phyloP scores from a whole-genome alignment of 2,797 vertebrate genomes.

The Rhinoraja longicauda region DNA sequence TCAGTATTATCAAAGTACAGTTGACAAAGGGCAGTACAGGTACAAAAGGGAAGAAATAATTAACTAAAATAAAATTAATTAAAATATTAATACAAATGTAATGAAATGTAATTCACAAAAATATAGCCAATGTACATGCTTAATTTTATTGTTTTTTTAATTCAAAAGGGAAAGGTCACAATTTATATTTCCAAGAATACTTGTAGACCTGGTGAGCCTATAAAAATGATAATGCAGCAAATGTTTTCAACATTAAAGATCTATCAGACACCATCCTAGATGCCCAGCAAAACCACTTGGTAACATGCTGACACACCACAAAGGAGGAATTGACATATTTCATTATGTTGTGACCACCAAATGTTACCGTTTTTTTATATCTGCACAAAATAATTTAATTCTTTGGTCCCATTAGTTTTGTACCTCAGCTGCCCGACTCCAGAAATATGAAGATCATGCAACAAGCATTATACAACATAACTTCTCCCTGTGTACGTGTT shows the following conservation, averaged over 20 bases:
- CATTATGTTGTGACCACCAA: background rate
- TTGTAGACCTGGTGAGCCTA: background rate
- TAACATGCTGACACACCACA: constrained; percentile 55
- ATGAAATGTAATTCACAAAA: background rate
- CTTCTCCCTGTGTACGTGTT: background rate
- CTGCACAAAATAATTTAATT: background rate
- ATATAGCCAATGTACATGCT: background rate
- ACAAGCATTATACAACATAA: background rate
- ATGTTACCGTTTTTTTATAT: background rate
- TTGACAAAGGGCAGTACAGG: background rate
- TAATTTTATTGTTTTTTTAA: background rate
- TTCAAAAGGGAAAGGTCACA: background rate
- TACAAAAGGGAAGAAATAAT: background rate
- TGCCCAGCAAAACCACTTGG: constrained; percentile 57
- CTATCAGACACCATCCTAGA: background rate
- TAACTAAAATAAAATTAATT: background rate
- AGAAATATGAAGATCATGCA: background rate
- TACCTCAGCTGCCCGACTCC: background rate
- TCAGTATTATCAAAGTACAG: background rate
- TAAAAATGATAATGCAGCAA: background rate
- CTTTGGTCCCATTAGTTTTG: too few species aligned
- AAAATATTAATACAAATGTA: background rate
- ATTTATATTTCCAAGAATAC: background rate
- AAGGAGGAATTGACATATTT: constrained; percentile 53
- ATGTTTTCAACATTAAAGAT: background rate